A percentile compares a stretch with the other conserved stretches of the same genome.
These are phyloP conservation scores for Entomobrya multifasciata DNA, from an alignment of 2,888 invertebrate genomes.

Conservation along the genomic window DNA sequence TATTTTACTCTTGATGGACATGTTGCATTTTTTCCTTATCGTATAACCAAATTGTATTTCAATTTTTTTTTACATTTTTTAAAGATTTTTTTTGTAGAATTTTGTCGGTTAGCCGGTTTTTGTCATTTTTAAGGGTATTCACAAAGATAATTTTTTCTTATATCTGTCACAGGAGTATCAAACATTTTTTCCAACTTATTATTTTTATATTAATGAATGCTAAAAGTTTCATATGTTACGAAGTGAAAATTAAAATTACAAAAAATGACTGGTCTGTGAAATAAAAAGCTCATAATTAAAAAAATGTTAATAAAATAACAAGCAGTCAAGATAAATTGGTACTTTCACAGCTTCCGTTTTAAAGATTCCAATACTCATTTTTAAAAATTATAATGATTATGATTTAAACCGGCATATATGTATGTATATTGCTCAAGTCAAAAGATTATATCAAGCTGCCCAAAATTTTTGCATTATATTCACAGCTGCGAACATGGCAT, in stretches of 20 bases:
- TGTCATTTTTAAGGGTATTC: constrained; percentile 32
- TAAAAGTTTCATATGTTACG: not conserved
- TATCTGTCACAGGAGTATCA: too few relatives aligned
- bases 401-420: not conserved
- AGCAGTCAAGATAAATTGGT: too few relatives aligned
- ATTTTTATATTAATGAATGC: not conserved
- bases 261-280: constrained; percentile 56
- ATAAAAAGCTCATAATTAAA: constrained; percentile 65
- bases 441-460: constrained; percentile 11
- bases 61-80: constrained; percentile 33
- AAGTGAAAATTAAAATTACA: constrained; percentile 30
- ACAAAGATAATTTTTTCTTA: not conserved
- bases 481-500: constrained; percentile 19
- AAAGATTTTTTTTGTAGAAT: not conserved
- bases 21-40: constrained; percentile 32
- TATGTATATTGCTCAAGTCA: not conserved
- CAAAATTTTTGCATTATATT: not conserved
- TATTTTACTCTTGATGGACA: constrained; percentile 43
- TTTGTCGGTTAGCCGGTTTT: constrained; percentile 19
- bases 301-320: constrained; percentile 32
- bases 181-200: too few relatives aligned
- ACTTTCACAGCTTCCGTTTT: too few relatives aligned
- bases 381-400: too few relatives aligned
- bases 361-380: too few relatives aligned
- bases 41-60: constrained; percentile 34